A percentile compares a stretch with the other conserved stretches of the same genome.
phyloP scores from a whole-genome alignment of 2,113 vertebrate species.

The Limanda limanda region DNA sequence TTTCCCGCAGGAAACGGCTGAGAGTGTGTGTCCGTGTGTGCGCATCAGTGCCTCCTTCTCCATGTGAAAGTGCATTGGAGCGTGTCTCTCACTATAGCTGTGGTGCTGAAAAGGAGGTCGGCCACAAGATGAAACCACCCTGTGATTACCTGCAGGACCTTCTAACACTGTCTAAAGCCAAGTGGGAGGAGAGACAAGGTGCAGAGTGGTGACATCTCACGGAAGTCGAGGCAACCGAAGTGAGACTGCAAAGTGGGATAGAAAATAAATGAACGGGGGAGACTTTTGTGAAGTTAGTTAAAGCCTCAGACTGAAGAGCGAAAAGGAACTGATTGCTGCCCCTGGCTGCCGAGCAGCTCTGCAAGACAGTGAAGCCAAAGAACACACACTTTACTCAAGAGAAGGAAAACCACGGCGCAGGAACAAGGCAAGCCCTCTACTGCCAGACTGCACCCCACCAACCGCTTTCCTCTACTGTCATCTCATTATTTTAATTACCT shows the following conservation, averaged over 20 bases:
- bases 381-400: slow-evolving; percentile 30
- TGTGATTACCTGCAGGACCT: slow-evolving; percentile 41
- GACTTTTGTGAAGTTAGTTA: slow-evolving; percentile 51
- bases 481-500: slow-evolving; percentile 66
- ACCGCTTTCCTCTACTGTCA: slow-evolving; percentile 17
- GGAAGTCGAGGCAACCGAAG: slow-evolving; percentile 37
- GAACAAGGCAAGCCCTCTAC: slow-evolving; percentile 41
- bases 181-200: slow-evolving; percentile 7
- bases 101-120: slow-evolving; percentile 41
- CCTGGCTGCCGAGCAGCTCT: slow-evolving; percentile 23
- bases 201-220: slow-evolving; percentile 32
- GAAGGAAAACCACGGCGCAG: slow-evolving; percentile 40
- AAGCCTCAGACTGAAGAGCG: slow-evolving; percentile 3
- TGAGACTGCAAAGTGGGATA: slow-evolving; percentile 42
- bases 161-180: slow-evolving; percentile 12
- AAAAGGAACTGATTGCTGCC: slow-evolving; percentile 45
- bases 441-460: slow-evolving; percentile 40
- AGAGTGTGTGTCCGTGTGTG: slow-evolving; percentile 40
- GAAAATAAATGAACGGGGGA: slow-evolving; percentile 24
- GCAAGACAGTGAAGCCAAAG: slow-evolving; percentile 25
- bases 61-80: slow-evolving; percentile 51
- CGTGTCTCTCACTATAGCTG: slow-evolving; percentile 34
- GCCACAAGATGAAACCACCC: slow-evolving; percentile 34
- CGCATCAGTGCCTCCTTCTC: slow-evolving; percentile 36
- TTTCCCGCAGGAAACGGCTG: slow-evolving; percentile 63